Base-by-base conservation (phyloP, 2,113 vertebrate genomes). In the Lichenostomus cassidix region DNA sequence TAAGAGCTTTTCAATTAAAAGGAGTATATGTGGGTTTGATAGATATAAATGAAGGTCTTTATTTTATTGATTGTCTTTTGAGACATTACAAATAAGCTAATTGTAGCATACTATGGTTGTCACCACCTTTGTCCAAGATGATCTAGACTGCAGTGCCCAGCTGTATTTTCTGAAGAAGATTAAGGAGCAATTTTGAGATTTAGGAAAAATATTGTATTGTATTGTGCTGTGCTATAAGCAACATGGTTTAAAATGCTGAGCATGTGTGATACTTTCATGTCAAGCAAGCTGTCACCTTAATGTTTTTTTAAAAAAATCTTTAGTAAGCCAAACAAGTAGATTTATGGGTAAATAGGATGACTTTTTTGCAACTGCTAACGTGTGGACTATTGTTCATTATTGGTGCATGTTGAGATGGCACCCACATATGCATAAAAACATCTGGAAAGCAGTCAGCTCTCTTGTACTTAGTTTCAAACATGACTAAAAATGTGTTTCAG, bases 1-100 rank as follows among this genome's bases (percentile, higher is more conserved):
- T 92, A 95, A 96, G 92, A 96, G 95, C 95, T 95, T 95, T 95
- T 77, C 83, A 94, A 91, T 96, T 92, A 94, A 86, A 87, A 83
- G 53, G 86, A 87, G 52, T 76, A 27, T 71, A 63, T 78, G 52
- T 76, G 64, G 33, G 35, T 88, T 92, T 96, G 83, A 94, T 35
- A 88, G 94, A 76, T 91, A 86, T 79, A 83, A 90, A 88, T 93
- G 22, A 93, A 88, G 28, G 27, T 69, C 71, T 89, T 96, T 85
- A 46, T 94, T 49, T 89, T 93, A 93, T 71, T 68, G 80, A 92
- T 91, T 89, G 67, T 6, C 81, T 95, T 90, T 92, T 68, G 70
- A 93, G 81, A 87, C 46, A 71, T 89, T 91, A 67, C 46, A 93
- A 74, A 69, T 68, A 83, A 87, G 55, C 21, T 95, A 23, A 65